Conservation (phyloP, 2,113 vertebrate genomes). For the Rhizomys pruinosus region DNA sequence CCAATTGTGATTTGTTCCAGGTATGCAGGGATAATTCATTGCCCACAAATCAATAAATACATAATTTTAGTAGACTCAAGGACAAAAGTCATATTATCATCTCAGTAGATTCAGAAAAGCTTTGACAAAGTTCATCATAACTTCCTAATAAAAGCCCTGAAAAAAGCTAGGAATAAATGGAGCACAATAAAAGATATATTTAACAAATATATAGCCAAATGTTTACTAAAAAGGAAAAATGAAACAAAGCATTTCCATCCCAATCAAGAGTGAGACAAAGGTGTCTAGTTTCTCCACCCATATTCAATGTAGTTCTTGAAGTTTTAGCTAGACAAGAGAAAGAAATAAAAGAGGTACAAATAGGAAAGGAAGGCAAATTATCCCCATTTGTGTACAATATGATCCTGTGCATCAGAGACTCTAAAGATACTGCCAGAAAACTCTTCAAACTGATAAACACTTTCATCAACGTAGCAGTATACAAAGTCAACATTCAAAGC, state of each 20-base stretch:
- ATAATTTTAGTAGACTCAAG: too few species aligned
- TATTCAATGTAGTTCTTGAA: not conserved
- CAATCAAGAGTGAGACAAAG: not conserved
- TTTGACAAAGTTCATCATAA: too few species aligned
- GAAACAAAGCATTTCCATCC: not conserved
- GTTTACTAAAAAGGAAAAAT: not conserved
- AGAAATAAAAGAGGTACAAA: not conserved
- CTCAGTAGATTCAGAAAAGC: too few species aligned
- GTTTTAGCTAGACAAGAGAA: not conserved
- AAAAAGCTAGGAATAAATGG: not conserved
- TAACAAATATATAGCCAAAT: not conserved
- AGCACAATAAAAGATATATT: not conserved
- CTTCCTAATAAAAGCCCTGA: too few species aligned
- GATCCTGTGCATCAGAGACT: not conserved
- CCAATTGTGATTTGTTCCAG: too few species aligned
- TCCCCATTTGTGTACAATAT: not conserved
- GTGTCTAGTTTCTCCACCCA: not conserved
- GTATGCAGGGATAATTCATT: too few species aligned
- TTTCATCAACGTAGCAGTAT: too few species aligned
- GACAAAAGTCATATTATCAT: too few species aligned
- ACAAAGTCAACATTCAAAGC: not conserved
- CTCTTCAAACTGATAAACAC: too few species aligned
- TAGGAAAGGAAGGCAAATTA: not conserved
- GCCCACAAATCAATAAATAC: too few species aligned
- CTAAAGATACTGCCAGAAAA: not conserved